Conservation (phyloP, 2,888 invertebrate species). For the Zaprionus bogoriensis region DNA sequence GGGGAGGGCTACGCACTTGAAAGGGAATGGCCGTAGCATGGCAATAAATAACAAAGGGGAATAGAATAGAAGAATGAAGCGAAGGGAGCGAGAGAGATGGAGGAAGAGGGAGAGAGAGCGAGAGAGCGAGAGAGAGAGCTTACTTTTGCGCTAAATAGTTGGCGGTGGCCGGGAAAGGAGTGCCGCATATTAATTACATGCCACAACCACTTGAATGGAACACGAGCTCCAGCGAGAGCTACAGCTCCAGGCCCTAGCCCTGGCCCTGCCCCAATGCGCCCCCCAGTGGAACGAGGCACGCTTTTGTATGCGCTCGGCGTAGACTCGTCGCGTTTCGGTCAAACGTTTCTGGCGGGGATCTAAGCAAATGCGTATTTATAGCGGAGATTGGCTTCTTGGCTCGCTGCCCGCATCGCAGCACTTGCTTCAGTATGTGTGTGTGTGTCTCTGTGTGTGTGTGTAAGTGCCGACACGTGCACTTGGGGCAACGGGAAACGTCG, state of each 20-base stretch:
- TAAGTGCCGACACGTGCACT: constrained; percentile 72
- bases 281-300: background rate
- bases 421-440: constrained; percentile 43
- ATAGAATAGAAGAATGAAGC: constrained; percentile 19
- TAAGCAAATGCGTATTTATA: constrained; percentile 1
- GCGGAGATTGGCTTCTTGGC: constrained; percentile 37
- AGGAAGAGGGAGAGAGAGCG: constrained; percentile 6
- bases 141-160: constrained; percentile 67
- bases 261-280: constrained; percentile 30
- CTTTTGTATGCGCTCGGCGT: constrained; percentile 65
- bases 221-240: constrained; percentile 36
- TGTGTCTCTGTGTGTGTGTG: constrained; percentile 4
- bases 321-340: constrained; percentile 35
- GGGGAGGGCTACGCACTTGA: constrained; percentile 14
- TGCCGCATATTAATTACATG: constrained; percentile 75
- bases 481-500: constrained; percentile 45
- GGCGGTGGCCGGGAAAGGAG: constrained; percentile 59
- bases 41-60: constrained; percentile 51
- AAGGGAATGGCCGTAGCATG: constrained; percentile 36
- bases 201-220: constrained; percentile 63
- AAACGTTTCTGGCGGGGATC: constrained; percentile 11
- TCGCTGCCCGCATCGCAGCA: constrained; percentile 63
- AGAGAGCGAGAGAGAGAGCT: constrained; percentile 16
- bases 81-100: background rate
- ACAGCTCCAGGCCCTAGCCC: constrained; percentile 12